Evolutionary conservation across 2,888 invertebrate species (phyloP).

Genomic region (Didymodactylos carnosus): DNA sequence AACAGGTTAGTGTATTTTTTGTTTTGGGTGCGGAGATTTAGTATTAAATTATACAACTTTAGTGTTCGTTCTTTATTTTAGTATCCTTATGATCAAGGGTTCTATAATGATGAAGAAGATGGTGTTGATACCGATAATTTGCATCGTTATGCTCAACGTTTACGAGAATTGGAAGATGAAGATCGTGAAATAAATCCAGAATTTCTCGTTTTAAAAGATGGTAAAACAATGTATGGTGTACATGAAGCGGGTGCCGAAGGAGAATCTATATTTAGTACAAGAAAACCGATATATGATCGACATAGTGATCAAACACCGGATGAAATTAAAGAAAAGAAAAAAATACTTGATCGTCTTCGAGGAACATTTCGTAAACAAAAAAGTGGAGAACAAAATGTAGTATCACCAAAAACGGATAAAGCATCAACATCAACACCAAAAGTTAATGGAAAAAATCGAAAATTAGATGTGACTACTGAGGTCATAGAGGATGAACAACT

Average conservation of each 20-base stretch:
- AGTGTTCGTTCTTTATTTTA: no score
- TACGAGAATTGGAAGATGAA: not conserved
- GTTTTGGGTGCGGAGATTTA: no score
- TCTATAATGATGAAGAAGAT: not conserved
- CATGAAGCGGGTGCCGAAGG: not conserved
- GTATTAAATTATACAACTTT: no score
- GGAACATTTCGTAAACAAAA: not conserved
- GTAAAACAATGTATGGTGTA: not conserved
- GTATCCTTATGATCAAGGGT: not conserved
- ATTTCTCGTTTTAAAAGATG: not conserved
- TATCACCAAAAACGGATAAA: no score
- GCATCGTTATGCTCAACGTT: not conserved
- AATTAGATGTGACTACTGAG: no score
- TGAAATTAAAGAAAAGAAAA: not conserved
- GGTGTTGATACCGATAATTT: not conserved
- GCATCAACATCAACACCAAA: no score
- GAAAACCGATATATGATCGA: not conserved
- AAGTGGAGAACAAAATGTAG: no score
- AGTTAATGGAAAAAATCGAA: no score
- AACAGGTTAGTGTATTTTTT: no score
- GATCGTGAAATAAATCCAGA: not conserved
- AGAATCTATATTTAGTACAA: not conserved
- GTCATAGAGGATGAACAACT: no score
- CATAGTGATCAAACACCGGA: not conserved
- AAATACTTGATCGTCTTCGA: not conserved